phyloP scores from a whole-genome alignment of 2,113 vertebrate species.

The Dasyornis broadbenti region DNA sequence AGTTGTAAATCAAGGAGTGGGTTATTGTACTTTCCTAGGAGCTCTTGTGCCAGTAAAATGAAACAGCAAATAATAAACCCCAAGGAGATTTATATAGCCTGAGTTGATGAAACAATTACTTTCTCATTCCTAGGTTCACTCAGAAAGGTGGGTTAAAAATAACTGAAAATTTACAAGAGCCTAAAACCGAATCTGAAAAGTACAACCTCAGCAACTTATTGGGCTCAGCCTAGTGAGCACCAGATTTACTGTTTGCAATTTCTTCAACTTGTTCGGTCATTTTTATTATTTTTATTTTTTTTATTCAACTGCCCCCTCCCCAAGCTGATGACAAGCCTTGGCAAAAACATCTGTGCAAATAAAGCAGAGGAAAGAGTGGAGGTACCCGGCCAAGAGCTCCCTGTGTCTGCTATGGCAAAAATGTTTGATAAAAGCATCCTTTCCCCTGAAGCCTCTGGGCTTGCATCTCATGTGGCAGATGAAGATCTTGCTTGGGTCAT shows the following conservation, averaged over 20 bases:
- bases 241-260: conserved; percentile 63
- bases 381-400: neutral
- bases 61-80: conserved; percentile 47
- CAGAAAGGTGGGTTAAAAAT: conserved; percentile 60
- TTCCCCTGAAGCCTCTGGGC: neutral
- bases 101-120: conserved; percentile 52
- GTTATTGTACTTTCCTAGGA: conserved; percentile 44
- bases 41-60: conserved; percentile 48
- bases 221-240: neutral
- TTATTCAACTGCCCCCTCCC: neutral
- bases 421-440: neutral
- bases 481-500: neutral
- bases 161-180: conserved; percentile 59
- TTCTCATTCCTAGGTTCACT: conserved; percentile 43
- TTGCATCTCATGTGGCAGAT: neutral
- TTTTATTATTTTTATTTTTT: neutral
- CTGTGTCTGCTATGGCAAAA: conserved; percentile 9
- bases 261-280: conserved; percentile 53
- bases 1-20: conserved; percentile 41
- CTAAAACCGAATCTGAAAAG: conserved; percentile 58
- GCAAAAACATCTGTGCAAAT: conserved; percentile 65
- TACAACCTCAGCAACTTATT: conserved; percentile 53
- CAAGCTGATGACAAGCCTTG: conserved; percentile 53
- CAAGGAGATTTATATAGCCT: conserved; percentile 47
- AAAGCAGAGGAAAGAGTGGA: conserved; percentile 22